Conservation (phyloP, 2,113 vertebrate species). For the Mobula hypostoma region DNA sequence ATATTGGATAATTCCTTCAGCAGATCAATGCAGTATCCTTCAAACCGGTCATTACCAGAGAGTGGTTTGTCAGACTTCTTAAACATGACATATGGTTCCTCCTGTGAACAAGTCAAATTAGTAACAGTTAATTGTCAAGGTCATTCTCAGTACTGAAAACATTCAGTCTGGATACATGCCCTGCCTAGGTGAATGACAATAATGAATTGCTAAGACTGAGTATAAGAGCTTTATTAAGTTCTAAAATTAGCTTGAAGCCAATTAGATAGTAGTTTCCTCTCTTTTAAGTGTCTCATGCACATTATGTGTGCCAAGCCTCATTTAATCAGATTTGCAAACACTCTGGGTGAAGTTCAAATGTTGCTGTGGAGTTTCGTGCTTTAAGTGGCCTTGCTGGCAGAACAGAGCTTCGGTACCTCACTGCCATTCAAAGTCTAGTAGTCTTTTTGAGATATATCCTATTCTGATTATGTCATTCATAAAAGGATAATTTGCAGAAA, state of each 20-base stretch:
- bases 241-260: slow-evolving; percentile 36
- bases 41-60: slow-evolving; percentile 88
- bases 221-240: background rate
- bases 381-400: background rate
- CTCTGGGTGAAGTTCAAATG: background rate
- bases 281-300: background rate
- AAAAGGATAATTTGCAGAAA: background rate
- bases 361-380: background rate
- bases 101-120: slow-evolving; percentile 56
- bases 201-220: background rate
- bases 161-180: background rate
- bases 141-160: background rate
- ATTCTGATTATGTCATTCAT: background rate
- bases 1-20: slow-evolving; percentile 85
- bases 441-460: background rate
- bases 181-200: slow-evolving; percentile 21
- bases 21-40: slow-evolving; percentile 95
- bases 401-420: background rate
- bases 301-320: background rate
- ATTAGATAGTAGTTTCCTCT: background rate
- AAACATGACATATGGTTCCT: slow-evolving; percentile 98
- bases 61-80: slow-evolving; percentile 89
- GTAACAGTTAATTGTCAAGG: slow-evolving; percentile 25
- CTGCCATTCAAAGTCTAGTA: background rate
- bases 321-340: slow-evolving; percentile 3